Percentiles rank a stretch among this genome's conserved stretches.
phyloP scores from a whole-genome alignment of 2,113 vertebrate genomes.

The Tyrannus savana region DNA sequence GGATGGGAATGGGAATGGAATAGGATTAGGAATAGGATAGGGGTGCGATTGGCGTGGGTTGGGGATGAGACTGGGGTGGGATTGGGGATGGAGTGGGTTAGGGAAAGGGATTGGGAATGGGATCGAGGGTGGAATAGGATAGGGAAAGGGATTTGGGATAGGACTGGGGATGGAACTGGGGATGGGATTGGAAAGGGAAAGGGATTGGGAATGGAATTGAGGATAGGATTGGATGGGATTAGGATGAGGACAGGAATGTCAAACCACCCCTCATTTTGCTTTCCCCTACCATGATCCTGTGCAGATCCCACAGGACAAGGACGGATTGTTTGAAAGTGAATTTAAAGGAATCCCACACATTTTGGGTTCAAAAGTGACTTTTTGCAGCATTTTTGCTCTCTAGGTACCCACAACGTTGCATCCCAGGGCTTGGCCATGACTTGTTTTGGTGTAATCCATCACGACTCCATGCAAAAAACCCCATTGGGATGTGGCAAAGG shows the following conservation, averaged over 20 bases:
- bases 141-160: too few relatives aligned
- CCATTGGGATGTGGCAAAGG: fast-evolving
- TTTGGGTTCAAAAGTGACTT: not conserved
- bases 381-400: not conserved
- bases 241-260: not conserved
- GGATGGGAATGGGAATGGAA: not conserved
- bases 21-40: too few relatives aligned
- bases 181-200: not conserved
- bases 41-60: not conserved
- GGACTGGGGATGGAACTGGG: not conserved
- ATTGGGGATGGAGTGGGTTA: not conserved
- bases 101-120: not conserved
- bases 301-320: not conserved
- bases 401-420: fast-evolving
- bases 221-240: not conserved
- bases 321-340: not conserved
- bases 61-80: not conserved
- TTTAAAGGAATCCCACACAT: not conserved
- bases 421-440: fast-evolving
- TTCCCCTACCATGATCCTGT: not conserved
- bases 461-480: fast-evolving
- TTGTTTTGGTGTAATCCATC: not conserved
- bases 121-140: not conserved
- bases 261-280: not conserved
- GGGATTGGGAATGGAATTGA: not conserved